Base-by-base conservation (phyloP, 2,113 vertebrate species). In the Siphamia tubifer region DNA sequence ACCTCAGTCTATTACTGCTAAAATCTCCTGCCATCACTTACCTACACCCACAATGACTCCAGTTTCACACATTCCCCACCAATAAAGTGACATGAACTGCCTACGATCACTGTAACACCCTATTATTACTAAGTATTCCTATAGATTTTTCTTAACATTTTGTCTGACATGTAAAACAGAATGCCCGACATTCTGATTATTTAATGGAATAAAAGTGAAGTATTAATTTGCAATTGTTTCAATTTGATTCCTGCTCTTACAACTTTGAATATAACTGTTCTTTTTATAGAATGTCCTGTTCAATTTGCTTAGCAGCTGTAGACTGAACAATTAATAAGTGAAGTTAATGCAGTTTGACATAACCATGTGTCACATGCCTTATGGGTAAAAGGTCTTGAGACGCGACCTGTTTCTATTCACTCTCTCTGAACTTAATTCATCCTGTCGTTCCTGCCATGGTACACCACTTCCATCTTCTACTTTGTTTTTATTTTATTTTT, bases 321-420 rank as follows among this genome's bases (percentile, higher is more conserved):
- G 66, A 28, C 36, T 9, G 15, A 35, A 15, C 61, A 79, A 75
- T 79, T 83, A 83, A 43, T 12, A 56, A 32, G 56, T 72, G 53
- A 30, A 67, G 55, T 39, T 7, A 16, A 63, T 69, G 65, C 76
- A 39, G 17, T 53, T 32, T 77, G 77, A 62, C 68, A 62, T n/a
- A 21, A 34, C 68, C 77, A 69, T 70, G 81, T 77, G 77, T 69
- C 13, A 6, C 57, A 25, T 25, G 55, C 77, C 73, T 51, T 39
- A 20, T 65, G 73, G 49, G 23, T 63, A 65, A 77, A 60, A 39
- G 47, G 64, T 11, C 67, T 58, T 60, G 51, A 68, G 60, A 74
- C 48, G 69, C 71, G 74, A 81, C 61, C 69, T 49, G 52, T 42
- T 51, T 21, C 30, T 40, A 20, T 48, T 61, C 8, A 32, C 20